Base-by-base conservation (phyloP, 1,140 invertebrate species). In the Zaprionus capensis region DNA sequence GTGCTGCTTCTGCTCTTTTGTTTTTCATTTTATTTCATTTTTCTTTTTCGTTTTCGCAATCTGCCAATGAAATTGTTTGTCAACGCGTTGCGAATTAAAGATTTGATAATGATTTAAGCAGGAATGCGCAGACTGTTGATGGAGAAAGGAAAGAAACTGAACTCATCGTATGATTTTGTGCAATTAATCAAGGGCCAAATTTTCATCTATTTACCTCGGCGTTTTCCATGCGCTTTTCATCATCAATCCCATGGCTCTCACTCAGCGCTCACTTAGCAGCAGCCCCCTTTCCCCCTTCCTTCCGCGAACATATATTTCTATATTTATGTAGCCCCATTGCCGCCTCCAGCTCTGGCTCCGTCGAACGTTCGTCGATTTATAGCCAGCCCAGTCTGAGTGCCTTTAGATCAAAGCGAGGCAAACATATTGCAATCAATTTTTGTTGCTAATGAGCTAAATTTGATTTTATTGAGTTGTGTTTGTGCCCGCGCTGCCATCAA, bases 361-460 rank as follows among this genome's bases (percentile, higher is more conserved):
- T 26, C 15, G 51, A 56, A 24, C 64, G 64, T 20, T 55, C 53
- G 58, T 55, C 61, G 58, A 78, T 84, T 84, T 78, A 74, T 71
- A 70, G 82, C 31, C 56, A 15, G 58, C 59, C 44, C 62, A 17
- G 46, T 68, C 65, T 88, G 81, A 88, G 85, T 88, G 85, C 81
- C 69, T 88, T 69, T 74, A 88, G 84, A 88, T 88, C 85, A 88
- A 88, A 86, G 82, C 69, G 76, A 78, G 71, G 26, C 73, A 70
- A 78, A 87, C 75, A 78, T 84, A 84, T 88, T 84, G 85, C 84
- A 76, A 88, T 90, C 85, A 88, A 88, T 88, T 81, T 78, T 69
- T 77, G 81, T 74, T 81, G 78, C 85, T 88, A 88, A 88, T 88
- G 85, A 88, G 84, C 75, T 83, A 84, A 88, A 88, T 84, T 87